Evolutionary conservation across 2,113 vertebrate genomes (phyloP).

Genomic region (Aramus guarauna): DNA sequence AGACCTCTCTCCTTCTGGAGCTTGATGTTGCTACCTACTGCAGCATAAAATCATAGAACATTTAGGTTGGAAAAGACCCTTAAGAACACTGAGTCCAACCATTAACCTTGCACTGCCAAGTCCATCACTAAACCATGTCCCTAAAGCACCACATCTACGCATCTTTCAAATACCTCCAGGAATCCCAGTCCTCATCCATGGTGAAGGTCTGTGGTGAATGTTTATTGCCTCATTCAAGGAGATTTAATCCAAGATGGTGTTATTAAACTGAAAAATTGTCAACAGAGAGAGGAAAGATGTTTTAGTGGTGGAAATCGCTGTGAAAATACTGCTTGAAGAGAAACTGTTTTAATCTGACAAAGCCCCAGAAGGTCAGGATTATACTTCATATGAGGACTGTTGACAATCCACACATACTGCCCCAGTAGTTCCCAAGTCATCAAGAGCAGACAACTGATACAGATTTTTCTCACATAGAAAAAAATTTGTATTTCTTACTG

Average conservation of each 20-base stretch:
- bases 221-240: not conserved
- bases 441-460: not conserved
- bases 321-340: not conserved
- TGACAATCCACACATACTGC: not conserved
- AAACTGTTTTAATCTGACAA: not conserved
- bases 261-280: not conserved
- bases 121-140: not conserved
- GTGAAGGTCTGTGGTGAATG: not conserved
- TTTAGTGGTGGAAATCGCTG: not conserved
- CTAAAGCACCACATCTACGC: accelerated
- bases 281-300: not conserved
- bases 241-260: not conserved
- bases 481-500: not conserved
- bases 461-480: not conserved
- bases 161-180: not conserved
- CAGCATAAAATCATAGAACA: not conserved
- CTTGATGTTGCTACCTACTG: not conserved
- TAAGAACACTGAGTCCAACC: too few species aligned
- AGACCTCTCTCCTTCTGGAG: not conserved
- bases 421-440: not conserved
- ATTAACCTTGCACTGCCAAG: too few species aligned
- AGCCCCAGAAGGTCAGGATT: not conserved
- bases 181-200: not conserved
- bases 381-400: not conserved
- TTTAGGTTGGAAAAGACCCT: too few species aligned